Percentiles rank a stretch among this genome's conserved stretches.
These are phyloP conservation scores for Carterocephalus palaemon DNA, from an alignment of 2,888 invertebrate genomes.

Conservation along the genomic window DNA sequence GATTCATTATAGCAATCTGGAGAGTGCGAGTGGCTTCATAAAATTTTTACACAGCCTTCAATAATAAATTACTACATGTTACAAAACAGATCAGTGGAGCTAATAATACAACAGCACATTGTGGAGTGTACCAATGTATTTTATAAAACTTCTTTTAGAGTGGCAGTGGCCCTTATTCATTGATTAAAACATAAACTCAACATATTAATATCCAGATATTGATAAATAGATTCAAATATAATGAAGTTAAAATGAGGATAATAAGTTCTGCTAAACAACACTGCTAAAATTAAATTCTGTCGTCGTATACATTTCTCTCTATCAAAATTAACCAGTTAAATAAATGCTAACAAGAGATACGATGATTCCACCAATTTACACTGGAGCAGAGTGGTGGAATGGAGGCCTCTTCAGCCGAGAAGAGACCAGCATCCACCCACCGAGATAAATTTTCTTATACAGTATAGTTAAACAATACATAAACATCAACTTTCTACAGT, in stretches of 20 bases:
- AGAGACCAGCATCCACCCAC: too few relatives aligned
- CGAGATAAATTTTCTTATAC: too few relatives aligned
- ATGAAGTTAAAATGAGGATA: too few relatives aligned
- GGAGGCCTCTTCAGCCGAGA: too few relatives aligned
- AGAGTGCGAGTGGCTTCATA: conserved; percentile 63
- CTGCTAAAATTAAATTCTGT: conserved; percentile 11
- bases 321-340: conserved; percentile 5
- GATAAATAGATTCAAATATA: too few relatives aligned
- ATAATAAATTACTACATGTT: conserved; percentile 76
- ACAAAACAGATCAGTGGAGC: conserved; percentile 75
- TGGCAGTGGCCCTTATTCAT: conserved; percentile 62
- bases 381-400: too few relatives aligned
- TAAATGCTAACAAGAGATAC: conserved; percentile 21
- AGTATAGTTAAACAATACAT: too few relatives aligned
- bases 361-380: too few relatives aligned
- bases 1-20: conserved; percentile 62
- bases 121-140: conserved; percentile 58
- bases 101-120: conserved; percentile 64
- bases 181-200: too few relatives aligned
- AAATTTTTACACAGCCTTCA: conserved; percentile 75
- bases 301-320: conserved; percentile 1
- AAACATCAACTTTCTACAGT: too few relatives aligned
- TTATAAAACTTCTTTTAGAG: conserved; percentile 65
- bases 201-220: too few relatives aligned
- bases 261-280: background rate